These are phyloP conservation scores for Ahaetulla prasina DNA, from an alignment of 2,113 vertebrate genomes.

Conservation along the genomic window DNA sequence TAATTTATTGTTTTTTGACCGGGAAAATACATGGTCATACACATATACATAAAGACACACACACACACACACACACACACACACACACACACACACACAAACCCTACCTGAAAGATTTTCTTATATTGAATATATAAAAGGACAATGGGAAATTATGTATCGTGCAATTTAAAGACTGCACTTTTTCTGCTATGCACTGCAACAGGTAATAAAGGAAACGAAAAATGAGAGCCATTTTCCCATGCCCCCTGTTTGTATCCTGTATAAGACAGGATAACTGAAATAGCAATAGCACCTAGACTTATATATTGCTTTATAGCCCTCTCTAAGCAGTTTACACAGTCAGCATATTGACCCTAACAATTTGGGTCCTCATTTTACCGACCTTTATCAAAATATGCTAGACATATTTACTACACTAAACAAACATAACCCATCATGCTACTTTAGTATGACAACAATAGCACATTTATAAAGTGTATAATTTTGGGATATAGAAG, in stretches of 20 bases:
- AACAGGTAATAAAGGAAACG: slow-evolving; percentile 12
- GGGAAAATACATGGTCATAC: neutral
- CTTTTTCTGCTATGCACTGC: neutral
- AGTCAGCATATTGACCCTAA: neutral
- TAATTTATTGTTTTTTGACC: neutral
- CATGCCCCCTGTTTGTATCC: neutral
- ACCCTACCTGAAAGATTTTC: neutral
- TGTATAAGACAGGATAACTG: neutral
- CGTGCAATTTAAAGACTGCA: neutral
- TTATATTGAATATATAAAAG: neutral
- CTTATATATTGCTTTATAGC: neutral
- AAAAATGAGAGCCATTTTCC: neutral
- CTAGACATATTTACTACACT: neutral
- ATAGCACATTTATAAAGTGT: neutral
- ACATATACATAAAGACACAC: too few relatives aligned
- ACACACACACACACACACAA: too few relatives aligned
- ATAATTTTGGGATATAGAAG: slow-evolving; percentile 34
- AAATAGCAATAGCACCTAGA: neutral
- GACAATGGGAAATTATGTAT: slow-evolving; percentile 21
- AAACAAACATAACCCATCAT: slow-evolving; percentile 23
- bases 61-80: too few relatives aligned
- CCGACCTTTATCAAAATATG: neutral
- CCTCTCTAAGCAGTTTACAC: neutral
- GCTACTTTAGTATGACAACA: slow-evolving; percentile 32
- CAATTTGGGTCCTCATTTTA: neutral